Evolutionary conservation across 2,888 invertebrate species (phyloP).

Genomic region (Petrolisthes cinctipes): DNA sequence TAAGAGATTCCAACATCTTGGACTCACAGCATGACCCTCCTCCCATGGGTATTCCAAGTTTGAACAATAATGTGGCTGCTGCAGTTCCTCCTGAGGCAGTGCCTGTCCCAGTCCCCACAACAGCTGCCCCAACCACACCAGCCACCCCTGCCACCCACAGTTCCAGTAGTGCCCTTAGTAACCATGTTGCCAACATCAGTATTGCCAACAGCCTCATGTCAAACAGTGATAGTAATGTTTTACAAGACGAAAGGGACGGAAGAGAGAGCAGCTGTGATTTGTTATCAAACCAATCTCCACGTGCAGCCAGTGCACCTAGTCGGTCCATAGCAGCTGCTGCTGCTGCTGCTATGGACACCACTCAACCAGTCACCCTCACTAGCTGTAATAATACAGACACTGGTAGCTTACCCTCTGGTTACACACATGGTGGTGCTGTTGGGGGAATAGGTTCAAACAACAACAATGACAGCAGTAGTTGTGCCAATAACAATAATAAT

Average conservation of each 20-base stretch:
- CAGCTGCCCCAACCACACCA: neutral
- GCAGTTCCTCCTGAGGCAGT: neutral
- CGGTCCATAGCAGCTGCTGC: neutral
- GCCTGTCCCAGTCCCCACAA: neutral
- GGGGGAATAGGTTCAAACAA: conserved; percentile 47
- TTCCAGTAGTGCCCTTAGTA: conserved; percentile 56
- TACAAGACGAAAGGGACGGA: conserved; percentile 52
- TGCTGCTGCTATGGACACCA: neutral
- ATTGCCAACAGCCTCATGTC: conserved; percentile 63
- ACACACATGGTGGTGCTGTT: conserved; percentile 49
- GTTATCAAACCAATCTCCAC: conserved; percentile 38
- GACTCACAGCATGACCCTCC: conserved; percentile 43
- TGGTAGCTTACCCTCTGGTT: conserved; percentile 29
- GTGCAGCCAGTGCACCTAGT: conserved; percentile 23
- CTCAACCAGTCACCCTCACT: conserved; percentile 3
- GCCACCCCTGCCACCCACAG: conserved; percentile 27
- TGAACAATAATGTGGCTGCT: conserved; percentile 14
- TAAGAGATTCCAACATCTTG: conserved; percentile 53
- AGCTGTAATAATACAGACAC: conserved; percentile 24
- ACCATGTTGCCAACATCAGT: conserved; percentile 62
- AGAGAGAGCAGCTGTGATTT: conserved; percentile 46
- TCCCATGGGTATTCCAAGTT: conserved; percentile 12
- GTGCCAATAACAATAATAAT: conserved; percentile 10
- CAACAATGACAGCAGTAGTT: conserved; percentile 24
- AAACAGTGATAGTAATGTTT: conserved; percentile 56